Evolutionary conservation across 2,888 invertebrate genomes (phyloP).

Genomic region (Acrobasis suavella): DNA sequence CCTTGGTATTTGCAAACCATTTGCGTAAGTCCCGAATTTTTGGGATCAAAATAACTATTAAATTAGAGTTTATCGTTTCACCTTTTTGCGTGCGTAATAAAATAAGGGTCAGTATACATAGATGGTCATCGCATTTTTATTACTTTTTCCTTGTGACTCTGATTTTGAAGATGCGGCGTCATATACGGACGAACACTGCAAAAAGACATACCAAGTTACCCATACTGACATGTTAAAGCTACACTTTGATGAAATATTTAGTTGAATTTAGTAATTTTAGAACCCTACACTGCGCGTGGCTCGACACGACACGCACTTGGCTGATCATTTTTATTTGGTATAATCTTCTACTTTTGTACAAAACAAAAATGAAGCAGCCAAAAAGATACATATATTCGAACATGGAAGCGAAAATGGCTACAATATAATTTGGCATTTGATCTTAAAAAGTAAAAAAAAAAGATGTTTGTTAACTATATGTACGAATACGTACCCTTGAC

Average conservation of each 20-base stretch:
- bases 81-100: slow-evolving; percentile 3
- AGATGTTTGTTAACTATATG: slow-evolving; percentile 40
- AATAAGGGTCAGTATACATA: background rate
- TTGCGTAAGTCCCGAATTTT: slow-evolving; percentile 1
- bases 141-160: background rate
- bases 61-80: slow-evolving; percentile 12
- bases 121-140: background rate
- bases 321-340: too few species aligned
- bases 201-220: too few species aligned
- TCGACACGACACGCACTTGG: too few species aligned
- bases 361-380: too few species aligned
- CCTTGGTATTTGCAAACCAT: slow-evolving; percentile 1
- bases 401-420: too few species aligned
- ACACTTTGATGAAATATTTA: too few species aligned
- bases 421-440: background rate
- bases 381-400: too few species aligned
- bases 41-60: slow-evolving; percentile 3
- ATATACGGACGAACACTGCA: too few species aligned
- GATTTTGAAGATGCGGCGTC: background rate
- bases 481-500: slow-evolving; percentile 56
- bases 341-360: too few species aligned
- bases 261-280: too few species aligned
- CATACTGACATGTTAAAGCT: too few species aligned
- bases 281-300: too few species aligned
- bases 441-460: slow-evolving; percentile 41